Base-by-base conservation (phyloP, 1,140 invertebrate genomes). In the Polyergus mexicanus region DNA sequence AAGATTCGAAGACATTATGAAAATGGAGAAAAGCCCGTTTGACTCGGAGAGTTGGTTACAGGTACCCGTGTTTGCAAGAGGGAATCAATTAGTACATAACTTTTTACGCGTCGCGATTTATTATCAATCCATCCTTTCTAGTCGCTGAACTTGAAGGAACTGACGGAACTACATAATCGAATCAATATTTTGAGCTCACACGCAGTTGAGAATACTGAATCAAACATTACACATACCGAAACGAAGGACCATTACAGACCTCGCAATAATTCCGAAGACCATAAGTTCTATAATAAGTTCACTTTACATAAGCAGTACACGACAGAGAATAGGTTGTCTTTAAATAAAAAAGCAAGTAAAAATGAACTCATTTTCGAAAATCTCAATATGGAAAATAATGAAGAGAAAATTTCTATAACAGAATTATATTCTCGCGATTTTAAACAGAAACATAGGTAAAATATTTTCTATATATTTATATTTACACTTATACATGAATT, bases 111-210 rank as follows among this genome's bases (percentile, higher is more conserved):
- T 41, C 32, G 19, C 62, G 28, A 22, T 51, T 69, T 3, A 19
- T 68, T 41, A 68, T 2, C 10, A 10, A 11, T 58, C 41, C 41
- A n/a, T 81, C 69, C n/a, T 19, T 88, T 90, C 11, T 62, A 92
- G 90, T 89, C 91, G n/a, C 65, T 92, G 41, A 86, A 58, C 19
- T 68, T 68, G 56, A 88, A 91, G 51, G 88, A 91, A 81, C 63
- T 90, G 38, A 77, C 65, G 25, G 85, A 85, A 16, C 47, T 89
- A 8, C 63, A 90, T 58, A 71, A 85, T 76, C 69, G 54, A 60
- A 85, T 90, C 65, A 56, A 51, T 58, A 56, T 77, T 60, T 63
- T 84, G 60, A 74, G 44, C n/a, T 84, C 71, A 74, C 58, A 65
- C 28, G 10, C 44, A 16, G 22, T 22, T 35, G 47, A 56, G 77